Evolutionary conservation across 2,888 invertebrate genomes (phyloP).

Genomic region (Nymphalis c-album): DNA sequence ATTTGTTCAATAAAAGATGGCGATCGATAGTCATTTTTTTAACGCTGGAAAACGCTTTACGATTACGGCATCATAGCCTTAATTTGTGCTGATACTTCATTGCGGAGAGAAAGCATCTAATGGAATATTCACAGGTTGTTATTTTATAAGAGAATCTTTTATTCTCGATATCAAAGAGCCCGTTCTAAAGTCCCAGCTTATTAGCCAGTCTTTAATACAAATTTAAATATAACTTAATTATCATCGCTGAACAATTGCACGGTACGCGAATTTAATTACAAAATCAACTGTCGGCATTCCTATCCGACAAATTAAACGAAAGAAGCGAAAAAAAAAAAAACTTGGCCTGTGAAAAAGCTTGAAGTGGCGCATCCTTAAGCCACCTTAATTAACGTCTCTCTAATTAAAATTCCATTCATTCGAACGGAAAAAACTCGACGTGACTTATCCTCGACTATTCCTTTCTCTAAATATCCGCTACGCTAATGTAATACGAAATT

Average conservation of each 20-base stretch:
- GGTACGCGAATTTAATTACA: conserved; percentile 39
- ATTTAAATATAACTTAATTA: conserved; percentile 5
- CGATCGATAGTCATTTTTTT: too few species aligned
- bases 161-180: too few species aligned
- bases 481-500: conserved; percentile 4
- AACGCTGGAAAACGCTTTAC: too few species aligned
- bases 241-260: conserved; percentile 17
- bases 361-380: conserved; percentile 54
- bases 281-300: conserved; percentile 37
- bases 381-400: conserved; percentile 71
- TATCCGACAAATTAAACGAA: conserved; percentile 38
- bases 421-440: conserved; percentile 56
- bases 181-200: background rate
- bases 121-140: too few species aligned
- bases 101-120: too few species aligned
- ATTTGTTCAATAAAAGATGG: too few species aligned
- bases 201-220: background rate
- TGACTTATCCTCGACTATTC: conserved; percentile 27
- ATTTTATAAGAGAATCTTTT: too few species aligned
- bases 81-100: too few species aligned
- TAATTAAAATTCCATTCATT: conserved; percentile 78
- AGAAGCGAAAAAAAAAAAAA: conserved; percentile 32
- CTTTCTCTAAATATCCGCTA: conserved; percentile 19
- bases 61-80: too few species aligned
- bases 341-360: conserved; percentile 45